Evolutionary conservation across 1,140 invertebrate species (phyloP), one percentile per base, ranked within the genome.

Genomic region (Agrilus planipennis): DNA sequence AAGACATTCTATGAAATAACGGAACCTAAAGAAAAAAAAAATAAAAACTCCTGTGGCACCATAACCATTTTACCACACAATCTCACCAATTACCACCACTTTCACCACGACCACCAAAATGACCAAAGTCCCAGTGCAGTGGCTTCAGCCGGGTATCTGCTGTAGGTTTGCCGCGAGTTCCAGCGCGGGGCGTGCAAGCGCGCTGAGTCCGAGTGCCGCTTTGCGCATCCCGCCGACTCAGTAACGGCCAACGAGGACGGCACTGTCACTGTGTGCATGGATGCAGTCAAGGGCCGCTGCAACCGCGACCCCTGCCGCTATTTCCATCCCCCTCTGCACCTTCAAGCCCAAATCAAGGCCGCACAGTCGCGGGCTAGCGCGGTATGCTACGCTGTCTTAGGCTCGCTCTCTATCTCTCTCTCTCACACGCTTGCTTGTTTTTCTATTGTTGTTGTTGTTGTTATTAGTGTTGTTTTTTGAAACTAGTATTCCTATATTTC

Each of bases 241-340:
- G 84, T 89, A 73, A 84, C 75, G 68, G 83, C 87, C 75, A 84
- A 84, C 73, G 84, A 88, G 72, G 89, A 91, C 77, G 88, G 89
- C 77, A 84, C 82, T 73, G 84, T 93, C 75, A 93, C 89, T 74
- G 89, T 94, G 77, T 94, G 90, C 87, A 93, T 94, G 89, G 89
- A 94, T 79, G 89, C 88, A 77, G 84, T 93, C 76, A 93, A 92
- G 79, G 86, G 87, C 73, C 83, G 87, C 76, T 91, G 88, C 80
- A 80, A 84, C 77, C 85, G 87, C 75, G 84, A 89, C 73, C 85
- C 85, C 76, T 91, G 88, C 83, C 84, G 86, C 80, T 91, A 90
- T 86, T 90, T 89, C 79, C 87, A 91, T 77, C 87, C 87, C 76
- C 85, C 86, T 78, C 80, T 89, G 78, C 89, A 95, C 84, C 88